Percentiles rank a stretch among this genome's conserved stretches.
Conservation (phyloP, 2,888 invertebrate species). For the Athripsodes cinereus region DNA sequence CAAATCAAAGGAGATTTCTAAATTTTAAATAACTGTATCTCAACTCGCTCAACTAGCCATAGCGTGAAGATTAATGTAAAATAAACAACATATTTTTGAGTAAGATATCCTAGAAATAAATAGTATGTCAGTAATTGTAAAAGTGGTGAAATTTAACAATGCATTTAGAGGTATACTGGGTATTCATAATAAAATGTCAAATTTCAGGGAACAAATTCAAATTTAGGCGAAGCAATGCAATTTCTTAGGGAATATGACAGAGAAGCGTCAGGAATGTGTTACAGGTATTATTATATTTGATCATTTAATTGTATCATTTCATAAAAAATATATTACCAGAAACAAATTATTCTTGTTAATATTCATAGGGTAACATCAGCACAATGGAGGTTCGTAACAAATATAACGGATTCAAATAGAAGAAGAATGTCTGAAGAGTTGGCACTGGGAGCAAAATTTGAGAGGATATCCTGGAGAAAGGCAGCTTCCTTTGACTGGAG, state of each 20-base stretch:
- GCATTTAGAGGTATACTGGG: no score
- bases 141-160: no score
- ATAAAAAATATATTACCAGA: no score
- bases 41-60: no score
- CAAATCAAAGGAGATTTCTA: no score
- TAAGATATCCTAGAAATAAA: no score
- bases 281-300: slow-evolving; percentile 37
- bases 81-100: no score
- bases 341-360: no score
- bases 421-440: slow-evolving; percentile 67
- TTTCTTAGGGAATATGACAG: slow-evolving; percentile 67
- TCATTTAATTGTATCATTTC: background rate
- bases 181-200: no score
- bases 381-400: slow-evolving; percentile 72
- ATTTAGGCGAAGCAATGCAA: slow-evolving; percentile 61
- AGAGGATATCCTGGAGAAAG: slow-evolving; percentile 68
- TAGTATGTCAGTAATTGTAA: no score
- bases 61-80: no score
- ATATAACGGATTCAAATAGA: slow-evolving; percentile 66
- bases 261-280: slow-evolving; percentile 68
- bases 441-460: slow-evolving; percentile 64
- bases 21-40: no score
- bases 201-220: slow-evolving; percentile 58
- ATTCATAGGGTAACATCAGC: slow-evolving; percentile 55
- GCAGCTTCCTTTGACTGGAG: slow-evolving; percentile 64